These are phyloP conservation scores for Festucalex cinctus DNA, from an alignment of 2,113 vertebrate genomes.

Conservation along the genomic window DNA sequence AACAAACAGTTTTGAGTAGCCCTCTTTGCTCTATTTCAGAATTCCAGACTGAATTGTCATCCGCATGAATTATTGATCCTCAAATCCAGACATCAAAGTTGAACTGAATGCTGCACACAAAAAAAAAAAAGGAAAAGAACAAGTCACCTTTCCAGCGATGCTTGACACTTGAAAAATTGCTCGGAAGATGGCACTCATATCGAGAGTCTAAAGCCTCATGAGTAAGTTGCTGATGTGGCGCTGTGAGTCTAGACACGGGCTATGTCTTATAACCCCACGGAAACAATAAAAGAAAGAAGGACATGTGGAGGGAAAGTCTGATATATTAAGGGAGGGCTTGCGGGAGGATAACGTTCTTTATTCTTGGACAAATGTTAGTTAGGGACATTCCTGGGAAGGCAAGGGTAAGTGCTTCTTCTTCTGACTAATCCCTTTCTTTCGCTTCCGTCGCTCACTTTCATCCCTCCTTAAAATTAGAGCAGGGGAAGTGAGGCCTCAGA, in stretches of 20 bases:
- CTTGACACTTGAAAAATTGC: background rate
- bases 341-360: slow-evolving; percentile 47
- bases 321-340: slow-evolving; percentile 40
- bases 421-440: slow-evolving; percentile 41
- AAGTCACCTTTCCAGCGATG: background rate
- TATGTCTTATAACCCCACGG: slow-evolving; percentile 39
- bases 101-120: background rate
- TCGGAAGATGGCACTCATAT: background rate
- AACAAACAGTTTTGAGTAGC: no score
- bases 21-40: background rate
- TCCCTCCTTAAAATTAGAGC: slow-evolving; percentile 45
- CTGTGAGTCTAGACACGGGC: background rate
- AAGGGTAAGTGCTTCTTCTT: slow-evolving; percentile 13
- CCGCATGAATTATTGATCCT: background rate
- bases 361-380: slow-evolving; percentile 53
- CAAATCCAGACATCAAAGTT: background rate
- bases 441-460: slow-evolving; percentile 27
- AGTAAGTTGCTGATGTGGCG: background rate
- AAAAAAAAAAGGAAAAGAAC: background rate
- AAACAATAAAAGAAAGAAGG: slow-evolving; percentile 30
- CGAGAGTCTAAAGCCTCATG: background rate
- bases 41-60: background rate
- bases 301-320: slow-evolving; percentile 29
- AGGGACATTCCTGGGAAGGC: slow-evolving; percentile 35
- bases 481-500: slow-evolving; percentile 15